Conservation (phyloP, 2,797 vertebrate genomes). For the Lepidocolaptes lacrymiger region DNA sequence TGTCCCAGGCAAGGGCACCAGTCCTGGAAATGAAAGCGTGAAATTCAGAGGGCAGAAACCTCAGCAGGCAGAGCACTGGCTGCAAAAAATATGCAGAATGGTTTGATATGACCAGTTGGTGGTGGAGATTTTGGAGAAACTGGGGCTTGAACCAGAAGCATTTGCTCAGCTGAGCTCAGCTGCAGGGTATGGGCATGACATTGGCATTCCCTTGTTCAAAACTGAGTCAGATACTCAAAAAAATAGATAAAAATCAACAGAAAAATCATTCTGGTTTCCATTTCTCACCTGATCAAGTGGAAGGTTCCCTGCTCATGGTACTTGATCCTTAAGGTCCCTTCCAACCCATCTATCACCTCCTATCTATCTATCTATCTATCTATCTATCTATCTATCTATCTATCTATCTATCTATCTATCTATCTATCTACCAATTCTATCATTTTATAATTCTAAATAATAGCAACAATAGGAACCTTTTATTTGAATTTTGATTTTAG, state of each 20-base stretch:
- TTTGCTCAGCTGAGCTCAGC: background rate
- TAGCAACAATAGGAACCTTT: background rate
- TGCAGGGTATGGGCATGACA: background rate
- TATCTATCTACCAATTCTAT: no score
- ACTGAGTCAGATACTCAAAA: background rate
- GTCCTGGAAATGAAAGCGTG: background rate
- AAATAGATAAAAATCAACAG: accelerated
- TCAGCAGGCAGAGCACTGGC: background rate
- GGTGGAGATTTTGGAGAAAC: background rate
- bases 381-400: no score
- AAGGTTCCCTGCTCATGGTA: background rate
- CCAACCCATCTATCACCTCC: background rate
- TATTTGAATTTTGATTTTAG: background rate
- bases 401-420: no score
- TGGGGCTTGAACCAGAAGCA: background rate
- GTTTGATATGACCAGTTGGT: background rate
- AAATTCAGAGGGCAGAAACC: background rate
- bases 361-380: no score
- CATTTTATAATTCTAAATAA: background rate
- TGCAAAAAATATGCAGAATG: background rate
- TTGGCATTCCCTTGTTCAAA: background rate
- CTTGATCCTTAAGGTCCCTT: background rate
- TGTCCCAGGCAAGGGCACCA: background rate
- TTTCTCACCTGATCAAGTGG: background rate
- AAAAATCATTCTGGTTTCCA: background rate